Evolutionary conservation across 2,888 invertebrate species (phyloP).

Genomic region (Diaphora mendica): DNA sequence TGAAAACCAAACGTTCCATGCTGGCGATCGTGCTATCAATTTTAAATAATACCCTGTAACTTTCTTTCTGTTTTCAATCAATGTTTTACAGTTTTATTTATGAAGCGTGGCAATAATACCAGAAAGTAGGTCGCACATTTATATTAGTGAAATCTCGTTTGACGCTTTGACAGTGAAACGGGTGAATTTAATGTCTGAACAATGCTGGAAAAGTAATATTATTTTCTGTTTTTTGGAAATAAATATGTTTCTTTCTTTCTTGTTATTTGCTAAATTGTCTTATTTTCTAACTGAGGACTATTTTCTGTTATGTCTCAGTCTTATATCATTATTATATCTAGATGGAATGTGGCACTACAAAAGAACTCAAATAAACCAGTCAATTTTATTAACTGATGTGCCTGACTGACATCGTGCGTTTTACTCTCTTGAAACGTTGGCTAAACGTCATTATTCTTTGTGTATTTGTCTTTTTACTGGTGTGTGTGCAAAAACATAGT

Average conservation of each 20-base stretch:
- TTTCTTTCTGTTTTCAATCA: not conserved
- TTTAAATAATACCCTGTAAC: not conserved
- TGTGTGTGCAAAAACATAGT: not conserved
- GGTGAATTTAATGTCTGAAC: not conserved
- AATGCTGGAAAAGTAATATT: not conserved
- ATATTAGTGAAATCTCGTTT: not conserved
- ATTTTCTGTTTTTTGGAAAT: too few species aligned
- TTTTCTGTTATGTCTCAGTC: not conserved
- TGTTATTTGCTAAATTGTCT: not conserved
- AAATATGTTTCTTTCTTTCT: too few species aligned
- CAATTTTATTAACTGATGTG: too few species aligned
- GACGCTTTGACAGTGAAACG: not conserved
- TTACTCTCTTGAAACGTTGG: not conserved
- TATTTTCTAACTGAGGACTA: not conserved
- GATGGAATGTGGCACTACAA: not conserved
- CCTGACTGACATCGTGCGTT: not conserved
- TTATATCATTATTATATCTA: not conserved
- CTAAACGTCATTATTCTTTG: not conserved
- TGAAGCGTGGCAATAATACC: not conserved
- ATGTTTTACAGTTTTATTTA: not conserved
- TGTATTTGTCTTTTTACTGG: too few species aligned
- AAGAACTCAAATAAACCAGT: too few species aligned
- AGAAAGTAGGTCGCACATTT: not conserved
- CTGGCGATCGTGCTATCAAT: not conserved
- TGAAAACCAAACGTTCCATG: constrained; percentile 42